phyloP scores from a whole-genome alignment of 2,888 invertebrate genomes.

The Loripinus fragilis region DNA sequence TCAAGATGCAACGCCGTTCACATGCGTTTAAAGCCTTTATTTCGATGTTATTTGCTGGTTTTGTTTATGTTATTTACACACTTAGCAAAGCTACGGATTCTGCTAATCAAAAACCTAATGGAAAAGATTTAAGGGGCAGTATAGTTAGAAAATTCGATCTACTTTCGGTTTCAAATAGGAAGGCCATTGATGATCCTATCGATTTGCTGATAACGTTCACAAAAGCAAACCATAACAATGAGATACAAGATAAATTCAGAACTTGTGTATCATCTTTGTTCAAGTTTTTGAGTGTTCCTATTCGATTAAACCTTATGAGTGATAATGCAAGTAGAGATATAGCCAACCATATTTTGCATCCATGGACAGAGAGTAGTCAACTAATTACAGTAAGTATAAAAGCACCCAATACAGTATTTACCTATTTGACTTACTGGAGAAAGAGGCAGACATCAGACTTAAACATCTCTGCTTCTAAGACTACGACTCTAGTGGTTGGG shows the following conservation, averaged over 20 bases:
- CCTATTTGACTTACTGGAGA: no score
- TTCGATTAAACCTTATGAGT: conserved; percentile 76
- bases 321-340: conserved; percentile 75
- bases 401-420: no score
- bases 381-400: conserved; percentile 26
- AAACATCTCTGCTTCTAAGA: no score
- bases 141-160: background rate
- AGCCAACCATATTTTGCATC: conserved; percentile 68
- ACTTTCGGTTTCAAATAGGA: conserved; percentile 11
- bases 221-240: conserved; percentile 63
- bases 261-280: conserved; percentile 66
- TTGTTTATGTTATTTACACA: no score
- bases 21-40: no score
- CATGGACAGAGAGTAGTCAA: conserved; percentile 20
- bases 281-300: conserved; percentile 47
- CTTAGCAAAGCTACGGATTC: no score
- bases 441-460: no score
- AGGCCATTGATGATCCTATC: conserved; percentile 31
- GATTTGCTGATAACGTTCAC: conserved; percentile 71
- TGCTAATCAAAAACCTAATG: no score
- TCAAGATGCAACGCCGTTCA: no score
- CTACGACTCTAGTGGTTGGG: no score
- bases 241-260: conserved; percentile 66
- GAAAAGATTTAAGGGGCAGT: no score
- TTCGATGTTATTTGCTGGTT: no score